Evolutionary conservation across 2,113 vertebrate species (phyloP), one percentile per base, ranked within the genome.

Genomic region (Ceuthmochares aereus): DNA sequence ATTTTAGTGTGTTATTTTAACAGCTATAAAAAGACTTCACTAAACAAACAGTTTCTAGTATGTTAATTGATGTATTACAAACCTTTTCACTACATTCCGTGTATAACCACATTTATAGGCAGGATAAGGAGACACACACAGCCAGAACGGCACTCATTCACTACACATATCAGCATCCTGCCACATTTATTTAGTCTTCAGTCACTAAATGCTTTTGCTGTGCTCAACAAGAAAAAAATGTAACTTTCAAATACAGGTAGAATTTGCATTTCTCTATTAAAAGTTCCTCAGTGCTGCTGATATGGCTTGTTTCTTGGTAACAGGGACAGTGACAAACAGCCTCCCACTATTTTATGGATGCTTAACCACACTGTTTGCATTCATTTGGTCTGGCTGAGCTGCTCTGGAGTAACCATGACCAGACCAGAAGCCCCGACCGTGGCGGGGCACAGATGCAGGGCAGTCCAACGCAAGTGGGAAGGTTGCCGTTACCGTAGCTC

Each of bases 11-110:
- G 77, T 89, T 93, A 69, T 90, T 93, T 60, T 69, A 92, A 49
- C 79, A 95, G 80, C 95, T 90, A 75, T 45, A 79, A 88, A 88
- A 95, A 92, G 30, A 72, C 52, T 78, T 89, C 52, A 74, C 85
- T 75, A 81, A 95, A 68, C 80, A 52, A 92, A 96, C 79, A 78
- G 55, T 54, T 94, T 47, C 52, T 42, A 58, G n/a, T 34, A 34
- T 10, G 60, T 36, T 84, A 89, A 89, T 27, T 93, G 64, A 79
- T 90, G 36, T 27, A 63, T 67, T 78, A 70, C 0, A 0, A 83
- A 74, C 76, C 43, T 75, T 88, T 70, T 60, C 25, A 25, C 9
- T 64, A 34, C 47, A 51, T 59, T 81, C 9, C 25, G 60, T 8
- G 3, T 34, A 26, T 23, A 63, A 68, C 36, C 69, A 21, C 45